These are phyloP conservation scores for Porites cylindrica DNA, from an alignment of 92 coral and sea anemone species.

Conservation along the genomic window DNA sequence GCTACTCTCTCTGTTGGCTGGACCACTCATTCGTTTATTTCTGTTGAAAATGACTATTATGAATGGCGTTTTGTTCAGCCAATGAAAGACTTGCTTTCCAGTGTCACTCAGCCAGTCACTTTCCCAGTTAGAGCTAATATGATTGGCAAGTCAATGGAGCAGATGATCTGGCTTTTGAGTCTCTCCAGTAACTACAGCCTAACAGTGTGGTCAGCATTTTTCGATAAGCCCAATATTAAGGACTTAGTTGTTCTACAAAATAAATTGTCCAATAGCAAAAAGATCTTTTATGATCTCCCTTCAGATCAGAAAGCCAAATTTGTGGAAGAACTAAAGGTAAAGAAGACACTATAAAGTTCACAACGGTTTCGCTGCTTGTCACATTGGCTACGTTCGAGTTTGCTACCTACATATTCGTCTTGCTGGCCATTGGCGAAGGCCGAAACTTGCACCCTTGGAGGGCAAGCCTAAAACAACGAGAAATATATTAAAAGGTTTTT, in stretches of 20 bases:
- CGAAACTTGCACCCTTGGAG: too few relatives aligned
- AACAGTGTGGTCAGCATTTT: slow-evolving; percentile 83
- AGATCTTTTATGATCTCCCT: slow-evolving; percentile 89
- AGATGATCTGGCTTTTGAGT: slow-evolving; percentile 80
- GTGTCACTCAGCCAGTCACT: slow-evolving; percentile 74
- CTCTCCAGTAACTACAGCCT: slow-evolving; percentile 76
- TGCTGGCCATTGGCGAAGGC: too few relatives aligned
- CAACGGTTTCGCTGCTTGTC: too few relatives aligned
- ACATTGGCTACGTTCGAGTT: too few relatives aligned
- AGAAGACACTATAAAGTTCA: neutral
- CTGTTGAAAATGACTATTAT: slow-evolving; percentile 43
- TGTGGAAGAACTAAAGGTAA: slow-evolving; percentile 20
- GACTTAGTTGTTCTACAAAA: slow-evolving; percentile 70
- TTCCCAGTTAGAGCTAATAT: slow-evolving; percentile 87
- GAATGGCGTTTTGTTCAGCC: slow-evolving; percentile 74
- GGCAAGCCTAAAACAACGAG: too few relatives aligned
- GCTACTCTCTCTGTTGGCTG: slow-evolving; percentile 89
- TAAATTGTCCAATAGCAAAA: slow-evolving; percentile 62
- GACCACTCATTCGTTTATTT: slow-evolving; percentile 66
- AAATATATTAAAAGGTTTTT: too few relatives aligned
- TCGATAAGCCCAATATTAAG: slow-evolving; percentile 66
- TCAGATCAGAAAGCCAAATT: slow-evolving; percentile 49
- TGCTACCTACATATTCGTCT: too few relatives aligned
- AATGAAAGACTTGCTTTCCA: slow-evolving; percentile 70
- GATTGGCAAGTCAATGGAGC: slow-evolving; percentile 73